Conservation (phyloP, 2,113 vertebrate genomes). For the Orycteropus afer region DNA sequence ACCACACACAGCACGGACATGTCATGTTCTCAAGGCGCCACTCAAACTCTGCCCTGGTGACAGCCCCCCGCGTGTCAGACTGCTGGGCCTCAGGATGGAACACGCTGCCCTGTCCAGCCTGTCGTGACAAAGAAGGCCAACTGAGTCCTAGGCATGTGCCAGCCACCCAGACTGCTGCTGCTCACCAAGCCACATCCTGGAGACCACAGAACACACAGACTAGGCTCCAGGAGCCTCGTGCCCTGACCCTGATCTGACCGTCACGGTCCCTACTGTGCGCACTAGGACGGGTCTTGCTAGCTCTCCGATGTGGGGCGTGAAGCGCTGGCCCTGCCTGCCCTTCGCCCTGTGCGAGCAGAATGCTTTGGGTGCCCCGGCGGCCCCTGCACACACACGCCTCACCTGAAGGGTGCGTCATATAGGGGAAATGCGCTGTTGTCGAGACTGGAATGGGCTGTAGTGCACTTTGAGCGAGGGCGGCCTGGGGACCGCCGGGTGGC, state of each 20-base stretch:
- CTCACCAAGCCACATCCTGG: constrained; percentile 67
- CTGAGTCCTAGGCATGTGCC: constrained; percentile 70
- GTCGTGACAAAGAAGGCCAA: constrained; percentile 72
- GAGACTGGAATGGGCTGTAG: constrained; percentile 97
- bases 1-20: constrained; percentile 68
- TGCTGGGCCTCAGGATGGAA: constrained; percentile 71
- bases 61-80: constrained; percentile 67
- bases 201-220: constrained; percentile 76
- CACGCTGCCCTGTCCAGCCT: constrained; percentile 73
- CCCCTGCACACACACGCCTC: constrained; percentile 89
- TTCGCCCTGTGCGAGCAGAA: constrained; percentile 74
- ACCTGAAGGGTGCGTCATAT: constrained; percentile 93
- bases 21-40: constrained; percentile 62
- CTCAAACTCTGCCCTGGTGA: constrained; percentile 62
- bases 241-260: constrained; percentile 56
- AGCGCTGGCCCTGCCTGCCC: constrained; percentile 73
- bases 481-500: constrained; percentile 96
- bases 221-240: constrained; percentile 54
- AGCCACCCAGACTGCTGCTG: constrained; percentile 71
- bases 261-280: constrained; percentile 67
- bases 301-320: constrained; percentile 48
- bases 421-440: constrained; percentile 92
- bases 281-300: constrained; percentile 48
- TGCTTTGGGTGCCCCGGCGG: constrained; percentile 82
- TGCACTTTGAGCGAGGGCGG: constrained; percentile 94